phyloP scores from a whole-genome alignment of 2,113 vertebrate species.

The Numenius arquata region DNA sequence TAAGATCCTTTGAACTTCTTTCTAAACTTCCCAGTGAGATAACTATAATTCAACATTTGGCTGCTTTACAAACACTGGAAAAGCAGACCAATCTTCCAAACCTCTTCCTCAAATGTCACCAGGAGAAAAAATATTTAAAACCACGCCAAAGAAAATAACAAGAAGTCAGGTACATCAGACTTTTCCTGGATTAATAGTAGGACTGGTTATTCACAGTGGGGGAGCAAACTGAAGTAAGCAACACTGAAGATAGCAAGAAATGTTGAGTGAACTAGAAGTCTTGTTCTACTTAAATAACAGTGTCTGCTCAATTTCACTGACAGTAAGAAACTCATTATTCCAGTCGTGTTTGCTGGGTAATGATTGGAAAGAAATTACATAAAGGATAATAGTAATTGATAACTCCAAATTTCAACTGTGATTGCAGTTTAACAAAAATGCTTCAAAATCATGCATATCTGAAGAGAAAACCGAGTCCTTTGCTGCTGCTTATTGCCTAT shows the following conservation, averaged over 20 bases:
- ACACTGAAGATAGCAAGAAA: neutral
- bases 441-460: neutral
- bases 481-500: neutral
- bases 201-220: neutral
- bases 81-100: neutral
- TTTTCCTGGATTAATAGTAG: neutral
- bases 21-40: neutral
- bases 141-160: rapidly evolving
- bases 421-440: neutral
- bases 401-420: neutral
- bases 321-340: neutral
- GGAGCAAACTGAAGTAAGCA: neutral
- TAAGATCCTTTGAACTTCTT: neutral
- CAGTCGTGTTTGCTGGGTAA: neutral
- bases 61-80: neutral
- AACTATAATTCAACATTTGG: neutral
- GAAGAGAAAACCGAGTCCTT: neutral
- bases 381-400: neutral
- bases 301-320: neutral
- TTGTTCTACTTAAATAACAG: neutral
- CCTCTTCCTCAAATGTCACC: neutral
- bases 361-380: neutral
- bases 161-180: neutral
- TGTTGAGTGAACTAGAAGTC: neutral
- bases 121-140: neutral